phyloP scores from a whole-genome alignment of 2,797 vertebrate genomes.

The Bothrops alternatus region DNA sequence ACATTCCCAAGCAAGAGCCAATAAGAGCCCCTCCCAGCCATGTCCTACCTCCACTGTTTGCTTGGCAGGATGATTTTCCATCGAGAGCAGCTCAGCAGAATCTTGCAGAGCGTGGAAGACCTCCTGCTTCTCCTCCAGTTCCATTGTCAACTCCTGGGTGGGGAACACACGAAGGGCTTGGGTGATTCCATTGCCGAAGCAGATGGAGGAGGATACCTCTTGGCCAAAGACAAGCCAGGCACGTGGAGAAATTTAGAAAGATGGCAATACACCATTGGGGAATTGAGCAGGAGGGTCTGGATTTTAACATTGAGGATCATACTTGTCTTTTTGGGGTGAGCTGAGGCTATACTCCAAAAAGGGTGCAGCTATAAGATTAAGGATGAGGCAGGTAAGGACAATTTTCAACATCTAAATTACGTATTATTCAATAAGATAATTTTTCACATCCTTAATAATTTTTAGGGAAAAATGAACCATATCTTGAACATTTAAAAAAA shows the following conservation, averaged over 20 bases:
- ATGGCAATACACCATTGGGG: neutral
- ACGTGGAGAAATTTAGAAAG: neutral
- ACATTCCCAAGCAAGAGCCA: neutral
- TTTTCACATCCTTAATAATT: neutral
- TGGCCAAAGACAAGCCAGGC: neutral
- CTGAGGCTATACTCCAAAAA: neutral
- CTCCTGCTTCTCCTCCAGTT: constrained; percentile 91
- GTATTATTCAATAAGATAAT: neutral
- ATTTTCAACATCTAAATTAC: neutral
- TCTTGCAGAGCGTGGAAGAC: constrained; percentile 89
- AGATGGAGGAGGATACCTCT: neutral
- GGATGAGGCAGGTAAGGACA: neutral
- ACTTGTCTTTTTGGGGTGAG: neutral
- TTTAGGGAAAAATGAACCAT: neutral
- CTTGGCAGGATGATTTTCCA: constrained; percentile 95
- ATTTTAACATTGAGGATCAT: neutral
- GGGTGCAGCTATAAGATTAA: neutral
- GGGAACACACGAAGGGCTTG: neutral
- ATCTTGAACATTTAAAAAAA: neutral
- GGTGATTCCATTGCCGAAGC: no score
- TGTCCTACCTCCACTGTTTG: constrained; percentile 90
- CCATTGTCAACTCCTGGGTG: constrained; percentile 83
- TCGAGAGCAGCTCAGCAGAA: constrained; percentile 83
- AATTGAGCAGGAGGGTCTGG: neutral
- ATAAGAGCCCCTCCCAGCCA: neutral